A percentile compares a stretch with the other conserved stretches of the same genome.
Evolutionary conservation across 2,888 invertebrate genomes (phyloP).

Genomic region (Stenolophus ochropezus): DNA sequence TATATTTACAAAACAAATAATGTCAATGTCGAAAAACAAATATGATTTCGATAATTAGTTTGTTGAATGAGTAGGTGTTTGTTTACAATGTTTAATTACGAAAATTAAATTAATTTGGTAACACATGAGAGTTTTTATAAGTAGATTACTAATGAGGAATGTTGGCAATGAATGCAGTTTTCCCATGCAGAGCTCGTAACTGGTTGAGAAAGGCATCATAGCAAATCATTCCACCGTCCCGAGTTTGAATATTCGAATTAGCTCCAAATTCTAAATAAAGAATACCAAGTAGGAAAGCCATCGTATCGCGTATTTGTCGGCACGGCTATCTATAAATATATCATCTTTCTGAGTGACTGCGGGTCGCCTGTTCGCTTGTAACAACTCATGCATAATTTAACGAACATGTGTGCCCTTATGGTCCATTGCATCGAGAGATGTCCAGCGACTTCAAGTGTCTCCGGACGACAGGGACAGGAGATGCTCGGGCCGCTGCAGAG

Average conservation of each 20-base stretch:
- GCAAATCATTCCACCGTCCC: conserved; percentile 53
- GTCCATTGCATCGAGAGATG: conserved; percentile 49
- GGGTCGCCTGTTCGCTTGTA: conserved; percentile 23
- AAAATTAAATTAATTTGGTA: no score
- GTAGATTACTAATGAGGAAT: no score
- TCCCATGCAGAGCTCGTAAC: no score
- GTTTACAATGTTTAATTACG: no score
- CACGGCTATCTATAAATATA: conserved; percentile 59
- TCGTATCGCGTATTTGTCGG: conserved; percentile 50
- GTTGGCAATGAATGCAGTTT: no score
- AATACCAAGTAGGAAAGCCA: conserved; percentile 3
- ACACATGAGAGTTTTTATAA: no score
- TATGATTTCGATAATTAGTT: no score
- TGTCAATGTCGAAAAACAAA: no score
- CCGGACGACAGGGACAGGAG: background rate
- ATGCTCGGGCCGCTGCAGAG: background rate
- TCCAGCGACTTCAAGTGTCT: conserved; percentile 37
- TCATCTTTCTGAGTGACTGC: conserved; percentile 59
- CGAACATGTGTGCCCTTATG: conserved; percentile 56
- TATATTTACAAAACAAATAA: no score
- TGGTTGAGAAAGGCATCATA: background rate
- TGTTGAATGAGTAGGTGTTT: no score
- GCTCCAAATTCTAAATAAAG: conserved; percentile 43
- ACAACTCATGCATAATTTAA: conserved; percentile 59
- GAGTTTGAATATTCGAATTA: conserved; percentile 53